These are phyloP conservation scores for Microcebus murinus DNA, from an alignment of 2,113 vertebrate genomes.

Conservation along the genomic window DNA sequence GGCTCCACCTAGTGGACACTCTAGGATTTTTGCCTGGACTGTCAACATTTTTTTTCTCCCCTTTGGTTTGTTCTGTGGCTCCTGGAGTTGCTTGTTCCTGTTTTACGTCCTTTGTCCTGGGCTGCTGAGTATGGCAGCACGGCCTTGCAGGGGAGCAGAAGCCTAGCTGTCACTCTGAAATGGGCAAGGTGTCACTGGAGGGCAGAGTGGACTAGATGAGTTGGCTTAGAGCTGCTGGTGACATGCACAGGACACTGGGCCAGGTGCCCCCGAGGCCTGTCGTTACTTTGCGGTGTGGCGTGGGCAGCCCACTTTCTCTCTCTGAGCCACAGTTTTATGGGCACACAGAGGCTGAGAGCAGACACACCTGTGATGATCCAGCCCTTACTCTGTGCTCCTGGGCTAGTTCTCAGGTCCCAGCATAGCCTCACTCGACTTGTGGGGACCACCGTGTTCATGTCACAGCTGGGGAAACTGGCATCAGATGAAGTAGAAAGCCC, in stretches of 20 bases:
- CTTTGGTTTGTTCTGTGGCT: not conserved
- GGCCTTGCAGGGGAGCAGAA: not conserved
- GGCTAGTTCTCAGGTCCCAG: not conserved
- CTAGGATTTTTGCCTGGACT: not conserved
- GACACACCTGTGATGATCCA: not conserved
- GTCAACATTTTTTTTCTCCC: rapidly evolving
- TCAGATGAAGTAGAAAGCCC: not conserved
- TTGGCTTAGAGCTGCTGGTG: not conserved
- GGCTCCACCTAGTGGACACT: slow-evolving; percentile 64
- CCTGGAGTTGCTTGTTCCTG: not conserved
- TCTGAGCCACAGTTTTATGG: not conserved
- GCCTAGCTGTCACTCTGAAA: not conserved
- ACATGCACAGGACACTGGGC: not conserved
- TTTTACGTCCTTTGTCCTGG: not conserved
- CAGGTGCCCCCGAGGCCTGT: not conserved
- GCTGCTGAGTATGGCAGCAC: not conserved
- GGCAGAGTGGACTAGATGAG: not conserved
- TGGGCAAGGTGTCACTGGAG: not conserved
- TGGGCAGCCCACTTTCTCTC: not conserved
- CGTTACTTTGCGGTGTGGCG: not conserved
- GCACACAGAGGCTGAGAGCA: not conserved
- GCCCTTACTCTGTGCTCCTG: not conserved
- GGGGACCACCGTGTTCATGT: not conserved
- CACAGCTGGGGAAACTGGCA: not conserved
- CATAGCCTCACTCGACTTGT: rapidly evolving